Evolutionary conservation across 2,888 invertebrate genomes (phyloP).

Genomic region (Oxytorus armatus): DNA sequence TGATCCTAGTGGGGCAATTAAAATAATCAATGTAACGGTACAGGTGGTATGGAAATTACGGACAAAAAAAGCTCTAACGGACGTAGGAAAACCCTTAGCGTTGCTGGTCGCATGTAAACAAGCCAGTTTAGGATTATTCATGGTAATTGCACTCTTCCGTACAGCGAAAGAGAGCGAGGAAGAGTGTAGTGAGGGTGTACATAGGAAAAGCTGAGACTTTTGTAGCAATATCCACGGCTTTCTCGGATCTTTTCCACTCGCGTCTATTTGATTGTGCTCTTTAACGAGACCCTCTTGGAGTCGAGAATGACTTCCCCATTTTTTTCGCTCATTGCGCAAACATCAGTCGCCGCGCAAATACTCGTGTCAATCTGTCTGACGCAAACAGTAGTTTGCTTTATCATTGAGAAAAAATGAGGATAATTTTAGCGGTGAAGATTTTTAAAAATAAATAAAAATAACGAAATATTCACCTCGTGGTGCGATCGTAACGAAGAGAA

Average conservation of each 20-base stretch:
- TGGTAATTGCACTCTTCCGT: slow-evolving; percentile 48
- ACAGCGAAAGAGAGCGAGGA: neutral
- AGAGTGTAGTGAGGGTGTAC: neutral
- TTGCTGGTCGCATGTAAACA: slow-evolving; percentile 33
- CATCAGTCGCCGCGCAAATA: neutral
- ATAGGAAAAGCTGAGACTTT: slow-evolving; percentile 1
- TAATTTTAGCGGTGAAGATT: too few species aligned
- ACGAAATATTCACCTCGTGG: too few species aligned
- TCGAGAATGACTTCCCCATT: neutral
- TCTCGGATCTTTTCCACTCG: slow-evolving; percentile 13
- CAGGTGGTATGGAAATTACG: slow-evolving; percentile 2
- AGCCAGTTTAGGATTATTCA: slow-evolving; percentile 48
- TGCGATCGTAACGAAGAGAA: too few species aligned
- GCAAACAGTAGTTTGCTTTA: too few species aligned
- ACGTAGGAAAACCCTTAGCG: slow-evolving; percentile 9
- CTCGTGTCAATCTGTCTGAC: too few species aligned
- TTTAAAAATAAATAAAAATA: too few species aligned
- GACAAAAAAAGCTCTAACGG: neutral
- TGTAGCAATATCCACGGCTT: slow-evolving; percentile 6
- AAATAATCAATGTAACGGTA: slow-evolving; percentile 67
- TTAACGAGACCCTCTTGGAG: neutral
- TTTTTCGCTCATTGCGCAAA: neutral
- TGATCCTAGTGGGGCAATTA: slow-evolving; percentile 62
- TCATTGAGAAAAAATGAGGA: too few species aligned
- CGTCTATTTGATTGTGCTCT: slow-evolving; percentile 5